Evolutionary conservation across 2,113 vertebrate species (phyloP), one percentile per base, ranked within the genome.

Genomic region (Perca flavescens): DNA sequence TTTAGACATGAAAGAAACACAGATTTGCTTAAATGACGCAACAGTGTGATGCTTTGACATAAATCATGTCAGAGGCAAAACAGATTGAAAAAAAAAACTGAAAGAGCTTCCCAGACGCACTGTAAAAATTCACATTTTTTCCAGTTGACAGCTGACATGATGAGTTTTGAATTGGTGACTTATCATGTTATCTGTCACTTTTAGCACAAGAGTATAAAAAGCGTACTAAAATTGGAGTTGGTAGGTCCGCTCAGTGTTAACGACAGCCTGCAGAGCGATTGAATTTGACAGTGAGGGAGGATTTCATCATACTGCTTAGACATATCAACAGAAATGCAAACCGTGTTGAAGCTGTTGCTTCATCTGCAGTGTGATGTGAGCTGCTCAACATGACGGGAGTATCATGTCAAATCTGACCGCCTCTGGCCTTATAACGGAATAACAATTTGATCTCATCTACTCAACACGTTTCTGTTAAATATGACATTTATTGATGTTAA

Each of bases 261-360:
- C 57, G 1, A 13, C 28, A 28, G 49, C 71, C 19, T 53, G 21
- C 22, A 49, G 14, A 53, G 58, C n/a, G 63, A 84, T 28, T 52
- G 77, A 34, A 56, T 63, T 10, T 73, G 77, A 77, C 73, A 74
- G 68, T 28, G 60, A 74, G 34, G 57, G 47, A 53, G 56, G 52
- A 62, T 83, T 80, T 60, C 63, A 81, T 80, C 66, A 77, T 5
- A 5, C 22, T 17, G 61, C 25, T 69, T 17, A 16, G 25, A 80
- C 21, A 14, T 16, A 36, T 67, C 76, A 36, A 34, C 61, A 47
- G 19, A 15, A 62, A n/a, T 16, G 73, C 65, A 81, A 77, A 77
- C 31, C 34, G 64, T 34, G 46, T 17, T 66, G 22, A 47, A 34
- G 64, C 53, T 49, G 3, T 54, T 50, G 60, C 66, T 60, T 77